phyloP scores from a whole-genome alignment of 2,113 vertebrate species.

The Eidolon helvum region DNA sequence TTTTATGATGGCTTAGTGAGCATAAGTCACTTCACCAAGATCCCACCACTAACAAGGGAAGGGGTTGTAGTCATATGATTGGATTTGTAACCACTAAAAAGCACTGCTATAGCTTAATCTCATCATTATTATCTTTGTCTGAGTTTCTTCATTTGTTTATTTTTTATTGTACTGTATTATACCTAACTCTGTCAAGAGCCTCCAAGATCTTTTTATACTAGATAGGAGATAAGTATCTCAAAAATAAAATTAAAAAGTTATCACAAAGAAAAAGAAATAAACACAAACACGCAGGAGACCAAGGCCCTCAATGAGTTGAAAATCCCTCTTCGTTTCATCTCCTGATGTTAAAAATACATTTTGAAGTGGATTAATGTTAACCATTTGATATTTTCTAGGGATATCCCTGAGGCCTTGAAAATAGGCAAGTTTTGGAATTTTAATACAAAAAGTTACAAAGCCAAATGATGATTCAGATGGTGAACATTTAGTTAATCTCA shows the following conservation, averaged over 20 bases:
- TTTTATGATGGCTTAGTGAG: background rate
- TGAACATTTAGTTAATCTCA: background rate
- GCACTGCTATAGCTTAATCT: background rate
- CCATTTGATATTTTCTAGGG: background rate
- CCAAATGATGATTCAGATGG: background rate
- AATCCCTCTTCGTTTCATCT: background rate
- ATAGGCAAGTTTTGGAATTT: slow-evolving; percentile 17
- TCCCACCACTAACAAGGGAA: background rate
- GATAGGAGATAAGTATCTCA: background rate
- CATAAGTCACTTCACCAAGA: background rate
- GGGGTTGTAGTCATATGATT: background rate
- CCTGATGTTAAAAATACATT: background rate
- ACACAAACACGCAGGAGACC: background rate
- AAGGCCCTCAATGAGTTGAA: background rate
- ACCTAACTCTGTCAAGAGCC: background rate
- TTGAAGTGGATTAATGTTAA: background rate
- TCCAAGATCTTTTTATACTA: background rate
- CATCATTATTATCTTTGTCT: background rate
- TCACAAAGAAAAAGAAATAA: background rate
- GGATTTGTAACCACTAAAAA: background rate
- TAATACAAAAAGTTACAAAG: background rate
- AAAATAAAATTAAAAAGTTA: background rate
- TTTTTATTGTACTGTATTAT: background rate
- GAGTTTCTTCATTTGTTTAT: background rate
- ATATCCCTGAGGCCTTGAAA: background rate